Evolutionary conservation across 2,113 vertebrate genomes (phyloP).

Genomic region (Corydoras sp.): DNA sequence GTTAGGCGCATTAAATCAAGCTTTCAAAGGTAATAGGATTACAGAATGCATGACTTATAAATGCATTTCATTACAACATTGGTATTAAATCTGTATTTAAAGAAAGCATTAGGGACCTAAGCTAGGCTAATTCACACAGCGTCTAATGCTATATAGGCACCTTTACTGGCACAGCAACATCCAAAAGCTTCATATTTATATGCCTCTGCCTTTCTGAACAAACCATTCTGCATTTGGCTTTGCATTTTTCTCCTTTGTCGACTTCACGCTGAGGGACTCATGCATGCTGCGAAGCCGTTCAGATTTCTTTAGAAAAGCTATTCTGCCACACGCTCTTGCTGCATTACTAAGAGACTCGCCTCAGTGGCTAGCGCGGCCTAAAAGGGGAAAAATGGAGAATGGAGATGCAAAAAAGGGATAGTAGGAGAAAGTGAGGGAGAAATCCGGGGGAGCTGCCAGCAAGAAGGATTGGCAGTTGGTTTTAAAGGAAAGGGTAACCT

Average conservation of each 20-base stretch:
- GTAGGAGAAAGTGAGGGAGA: constrained; percentile 36
- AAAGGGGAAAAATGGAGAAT: constrained; percentile 1
- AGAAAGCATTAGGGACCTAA: no score
- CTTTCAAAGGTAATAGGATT: no score
- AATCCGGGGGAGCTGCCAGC: constrained; percentile 20
- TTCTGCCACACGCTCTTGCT: constrained; percentile 3
- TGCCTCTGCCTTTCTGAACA: neutral
- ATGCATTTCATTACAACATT: no score
- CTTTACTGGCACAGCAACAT: no score
- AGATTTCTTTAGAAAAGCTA: constrained; percentile 12
- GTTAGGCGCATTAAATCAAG: no score
- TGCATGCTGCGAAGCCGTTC: neutral
- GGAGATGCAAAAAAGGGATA: constrained; percentile 32
- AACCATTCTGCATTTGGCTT: neutral
- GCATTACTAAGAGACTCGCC: constrained; percentile 25
- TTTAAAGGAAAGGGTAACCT: constrained; percentile 7
- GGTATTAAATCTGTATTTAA: no score
- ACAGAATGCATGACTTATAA: no score
- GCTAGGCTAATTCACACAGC: no score
- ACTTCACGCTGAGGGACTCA: neutral
- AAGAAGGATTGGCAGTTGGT: constrained; percentile 29
- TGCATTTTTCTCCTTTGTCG: neutral
- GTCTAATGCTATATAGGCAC: no score
- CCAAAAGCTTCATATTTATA: no score
- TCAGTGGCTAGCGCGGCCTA: constrained; percentile 4